phyloP scores from a whole-genome alignment of 2,888 invertebrate species.

The Subacronicta megacephala region DNA sequence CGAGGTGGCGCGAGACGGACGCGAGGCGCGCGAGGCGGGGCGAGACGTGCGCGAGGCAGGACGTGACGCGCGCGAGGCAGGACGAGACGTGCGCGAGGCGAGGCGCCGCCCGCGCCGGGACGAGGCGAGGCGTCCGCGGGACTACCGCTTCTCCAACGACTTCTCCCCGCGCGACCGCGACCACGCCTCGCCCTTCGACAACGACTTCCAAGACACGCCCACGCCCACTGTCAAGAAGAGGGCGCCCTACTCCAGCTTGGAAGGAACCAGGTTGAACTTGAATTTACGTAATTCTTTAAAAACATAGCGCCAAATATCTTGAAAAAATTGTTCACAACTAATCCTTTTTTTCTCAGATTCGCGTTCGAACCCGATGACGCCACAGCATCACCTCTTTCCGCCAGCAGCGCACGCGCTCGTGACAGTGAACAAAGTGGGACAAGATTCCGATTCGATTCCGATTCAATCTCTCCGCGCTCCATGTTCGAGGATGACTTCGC shows the following conservation, averaged over 20 bases:
- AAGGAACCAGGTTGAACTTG: constrained; percentile 84
- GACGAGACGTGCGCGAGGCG: constrained; percentile 57
- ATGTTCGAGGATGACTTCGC: constrained; percentile 93
- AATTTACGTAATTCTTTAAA: no score
- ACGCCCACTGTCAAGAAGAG: constrained; percentile 75
- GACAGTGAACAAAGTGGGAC: constrained; percentile 76
- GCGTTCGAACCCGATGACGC: constrained; percentile 80
- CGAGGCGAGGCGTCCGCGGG: constrained; percentile 69
- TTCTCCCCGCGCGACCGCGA: constrained; percentile 89
- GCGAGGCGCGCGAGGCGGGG: constrained; percentile 70
- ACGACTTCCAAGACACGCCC: constrained; percentile 88
- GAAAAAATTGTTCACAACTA: no score
- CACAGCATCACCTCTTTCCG: constrained; percentile 77
- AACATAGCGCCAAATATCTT: no score
- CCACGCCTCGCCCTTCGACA: constrained; percentile 90
- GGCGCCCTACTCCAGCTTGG: constrained; percentile 77
- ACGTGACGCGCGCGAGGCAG: constrained; percentile 57
- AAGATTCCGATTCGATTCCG: constrained; percentile 84
- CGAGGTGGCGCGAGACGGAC: constrained; percentile 59
- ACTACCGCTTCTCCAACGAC: constrained; percentile 89
- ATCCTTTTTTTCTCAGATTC: constrained; percentile 71
- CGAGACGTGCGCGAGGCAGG: constrained; percentile 48
- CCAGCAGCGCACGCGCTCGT: constrained; percentile 71
- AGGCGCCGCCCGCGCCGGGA: constrained; percentile 65
- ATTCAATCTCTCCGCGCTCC: constrained; percentile 81